A percentile compares a stretch with the other conserved stretches of the same genome.
Evolutionary conservation across 2,888 invertebrate genomes (phyloP).

Genomic region (Sclerodermus sp.): DNA sequence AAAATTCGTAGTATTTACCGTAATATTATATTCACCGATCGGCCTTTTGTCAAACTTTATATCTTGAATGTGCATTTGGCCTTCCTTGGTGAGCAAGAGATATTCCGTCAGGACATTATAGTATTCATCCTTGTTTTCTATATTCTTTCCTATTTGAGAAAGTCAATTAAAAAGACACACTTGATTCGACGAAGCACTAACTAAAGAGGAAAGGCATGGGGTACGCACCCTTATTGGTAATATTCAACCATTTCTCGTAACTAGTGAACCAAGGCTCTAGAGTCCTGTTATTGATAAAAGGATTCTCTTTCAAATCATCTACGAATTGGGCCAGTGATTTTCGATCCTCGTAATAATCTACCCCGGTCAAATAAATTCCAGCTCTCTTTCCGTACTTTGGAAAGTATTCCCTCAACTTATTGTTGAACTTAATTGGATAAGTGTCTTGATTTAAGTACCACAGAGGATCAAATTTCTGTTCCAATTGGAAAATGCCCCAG

Average conservation of each 20-base stretch:
- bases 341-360: constrained; percentile 50
- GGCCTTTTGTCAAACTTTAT: constrained; percentile 50
- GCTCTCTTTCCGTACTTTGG: constrained; percentile 51
- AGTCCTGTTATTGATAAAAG: constrained; percentile 47
- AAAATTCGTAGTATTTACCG: constrained; percentile 31
- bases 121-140: constrained; percentile 47
- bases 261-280: constrained; percentile 52
- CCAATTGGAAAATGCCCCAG: constrained; percentile 47
- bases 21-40: constrained; percentile 49
- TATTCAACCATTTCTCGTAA: constrained; percentile 45
- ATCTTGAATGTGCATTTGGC: constrained; percentile 51
- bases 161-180: background rate
- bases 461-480: constrained; percentile 55
- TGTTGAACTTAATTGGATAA: constrained; percentile 49
- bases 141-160: constrained; percentile 19
- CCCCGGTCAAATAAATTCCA: constrained; percentile 49
- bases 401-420: constrained; percentile 49
- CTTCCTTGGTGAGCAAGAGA: constrained; percentile 48
- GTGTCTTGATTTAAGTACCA: constrained; percentile 54
- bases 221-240: constrained; percentile 31
- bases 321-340: constrained; percentile 40
- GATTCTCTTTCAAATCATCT: constrained; percentile 39
- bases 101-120: constrained; percentile 49
- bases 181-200: background rate
- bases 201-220: background rate